A percentile compares a stretch with the other conserved stretches of the same genome.
phyloP scores from a whole-genome alignment of 35 echinoderm and acorn worm species.

The Lytechinus variegatus region DNA sequence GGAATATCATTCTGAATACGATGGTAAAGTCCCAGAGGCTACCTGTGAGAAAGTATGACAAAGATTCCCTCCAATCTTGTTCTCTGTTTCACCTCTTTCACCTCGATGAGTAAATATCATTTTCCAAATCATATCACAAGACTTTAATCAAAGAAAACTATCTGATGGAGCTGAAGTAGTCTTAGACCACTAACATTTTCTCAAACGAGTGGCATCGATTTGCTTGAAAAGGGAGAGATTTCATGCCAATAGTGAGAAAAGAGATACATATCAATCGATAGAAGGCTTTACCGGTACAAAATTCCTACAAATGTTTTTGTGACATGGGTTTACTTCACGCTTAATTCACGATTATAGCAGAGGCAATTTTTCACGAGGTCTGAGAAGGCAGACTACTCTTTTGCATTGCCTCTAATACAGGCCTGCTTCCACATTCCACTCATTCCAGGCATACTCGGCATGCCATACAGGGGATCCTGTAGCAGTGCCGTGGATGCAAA shows the following conservation, averaged over 20 bases:
- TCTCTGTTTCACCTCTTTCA: not conserved
- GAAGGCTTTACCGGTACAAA: not conserved
- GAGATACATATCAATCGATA: not conserved
- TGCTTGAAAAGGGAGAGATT: not conserved
- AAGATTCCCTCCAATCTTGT: not conserved
- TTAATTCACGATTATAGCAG: not conserved
- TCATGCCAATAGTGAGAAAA: not conserved
- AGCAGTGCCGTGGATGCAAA: not conserved
- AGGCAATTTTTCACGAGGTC: not conserved
- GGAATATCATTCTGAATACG: too few species aligned
- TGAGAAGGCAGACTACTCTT: not conserved
- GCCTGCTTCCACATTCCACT: slow-evolving; percentile 18
- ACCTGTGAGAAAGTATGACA: not conserved
- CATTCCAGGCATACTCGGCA: slow-evolving; percentile 3
- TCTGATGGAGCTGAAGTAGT: not conserved
- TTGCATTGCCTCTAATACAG: not conserved
- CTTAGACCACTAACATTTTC: not conserved
- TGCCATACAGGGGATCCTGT: not conserved
- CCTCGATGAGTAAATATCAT: not conserved
- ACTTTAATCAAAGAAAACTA: slow-evolving; percentile 20
- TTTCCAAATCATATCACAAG: not conserved
- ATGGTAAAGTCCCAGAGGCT: not conserved
- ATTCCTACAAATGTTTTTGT: not conserved
- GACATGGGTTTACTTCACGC: not conserved
- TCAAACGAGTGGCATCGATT: not conserved